Evolutionary conservation across 2,888 invertebrate species (phyloP), one percentile per base, ranked within the genome.

Genomic region (Drosophila melanosoma): DNA sequence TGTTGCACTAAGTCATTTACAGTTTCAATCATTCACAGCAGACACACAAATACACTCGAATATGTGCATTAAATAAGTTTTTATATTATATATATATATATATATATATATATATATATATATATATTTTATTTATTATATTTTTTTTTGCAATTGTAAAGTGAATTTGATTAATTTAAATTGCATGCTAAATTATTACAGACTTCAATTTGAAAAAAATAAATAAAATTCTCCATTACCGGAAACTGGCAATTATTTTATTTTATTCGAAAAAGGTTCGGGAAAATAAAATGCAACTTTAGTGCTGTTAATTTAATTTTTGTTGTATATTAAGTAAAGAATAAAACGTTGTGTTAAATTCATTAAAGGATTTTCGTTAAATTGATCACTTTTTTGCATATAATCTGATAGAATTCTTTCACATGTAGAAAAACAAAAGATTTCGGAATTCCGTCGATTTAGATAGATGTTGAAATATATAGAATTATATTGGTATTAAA

Each of bases 1-100:
- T 75, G 70, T 75, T 76, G 70, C 49, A 45, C n/a, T 49, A 12
- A 48, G 45, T 67, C 62, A 58, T 45, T 38, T 54, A 12, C 26
- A 74, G 59, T 26, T 57, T 42, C 26, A 26, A 33, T 23, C 3
- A n/a, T 10, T 10, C 40, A 38, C 40, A 15, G 15, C 15, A 11
- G 10, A 49, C 17, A 38, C 12, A 15, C 20, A 49, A 33, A 64
- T 40, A 32, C 51, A 63, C 17, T 38, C 0, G 38, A 17, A 26
- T 38, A 17, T 17, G 38, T 38, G 17, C 38, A 38, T 38, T 38
- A 8, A 45, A 45, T 23, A 42, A 26, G 26, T 26, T 26, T 26
- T 26, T 42, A 20, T 20, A 42, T 20, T 26, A 26, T 48, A 8
- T 15, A 26, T 29, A 29, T 48, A 20, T 26, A 26, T 26, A 26